These are phyloP conservation scores for Danio jaintianensis DNA, from an alignment of 2,797 vertebrate genomes.

Conservation along the genomic window DNA sequence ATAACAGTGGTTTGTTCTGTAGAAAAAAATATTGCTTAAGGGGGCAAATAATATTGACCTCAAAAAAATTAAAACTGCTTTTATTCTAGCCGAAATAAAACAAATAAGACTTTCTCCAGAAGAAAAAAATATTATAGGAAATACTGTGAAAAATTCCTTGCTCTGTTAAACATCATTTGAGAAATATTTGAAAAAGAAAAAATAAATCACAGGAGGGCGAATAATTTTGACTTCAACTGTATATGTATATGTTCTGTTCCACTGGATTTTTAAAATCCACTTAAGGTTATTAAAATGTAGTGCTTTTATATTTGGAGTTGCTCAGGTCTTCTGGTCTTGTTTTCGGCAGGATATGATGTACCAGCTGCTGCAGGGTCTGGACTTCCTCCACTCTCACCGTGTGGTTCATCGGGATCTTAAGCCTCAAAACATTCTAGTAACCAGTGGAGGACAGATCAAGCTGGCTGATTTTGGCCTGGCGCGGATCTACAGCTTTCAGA, in stretches of 20 bases:
- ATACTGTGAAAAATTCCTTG: too few species aligned
- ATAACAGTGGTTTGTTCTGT: too few species aligned
- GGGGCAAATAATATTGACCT: too few species aligned
- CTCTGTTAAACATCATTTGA: too few species aligned
- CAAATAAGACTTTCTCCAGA: too few species aligned
- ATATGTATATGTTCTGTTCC: not conserved
- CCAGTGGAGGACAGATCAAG: slow-evolving; percentile 96
- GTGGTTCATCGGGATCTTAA: slow-evolving; percentile 98
- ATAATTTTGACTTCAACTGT: too few species aligned
- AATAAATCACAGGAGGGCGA: too few species aligned
- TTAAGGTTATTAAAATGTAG: slow-evolving; percentile 15
- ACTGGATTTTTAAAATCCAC: not conserved
- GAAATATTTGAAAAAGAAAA: too few species aligned
- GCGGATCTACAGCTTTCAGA: slow-evolving; percentile 99
- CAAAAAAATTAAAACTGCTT: slow-evolving; percentile 15
- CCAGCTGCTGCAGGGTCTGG: slow-evolving; percentile 95
- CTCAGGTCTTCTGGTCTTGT: slow-evolving; percentile 53
- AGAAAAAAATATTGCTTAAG: too few species aligned
- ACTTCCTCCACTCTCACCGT: slow-evolving; percentile 97
- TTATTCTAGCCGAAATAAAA: slow-evolving; percentile 1
- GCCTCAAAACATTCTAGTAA: slow-evolving; percentile 98
- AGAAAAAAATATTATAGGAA: too few species aligned
- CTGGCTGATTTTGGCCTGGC: slow-evolving; percentile 97
- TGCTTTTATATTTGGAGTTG: slow-evolving; percentile 17
- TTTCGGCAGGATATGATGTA: slow-evolving; percentile 96